These are phyloP conservation scores for Caenorhabditis drosophilae DNA, from an alignment of 2,888 invertebrate species.

Conservation along the genomic window DNA sequence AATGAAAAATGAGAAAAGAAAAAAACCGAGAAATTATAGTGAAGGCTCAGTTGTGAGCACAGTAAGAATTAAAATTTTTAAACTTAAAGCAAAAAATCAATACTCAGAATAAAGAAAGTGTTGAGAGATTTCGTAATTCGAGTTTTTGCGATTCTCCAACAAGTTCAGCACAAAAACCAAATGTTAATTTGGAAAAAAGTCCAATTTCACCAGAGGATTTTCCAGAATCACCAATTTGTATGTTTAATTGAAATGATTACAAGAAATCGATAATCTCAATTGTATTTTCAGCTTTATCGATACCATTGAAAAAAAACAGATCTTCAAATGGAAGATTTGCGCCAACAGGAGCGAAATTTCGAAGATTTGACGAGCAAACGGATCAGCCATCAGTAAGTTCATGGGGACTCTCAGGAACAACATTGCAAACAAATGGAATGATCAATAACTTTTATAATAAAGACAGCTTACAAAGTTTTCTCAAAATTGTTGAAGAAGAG, in stretches of 20 bases:
- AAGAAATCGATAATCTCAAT: not conserved
- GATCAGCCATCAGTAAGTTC: constrained; percentile 10
- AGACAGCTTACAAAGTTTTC: not conserved
- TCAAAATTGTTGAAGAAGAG: not conserved
- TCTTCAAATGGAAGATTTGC: constrained; percentile 14
- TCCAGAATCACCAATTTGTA: constrained; percentile 7
- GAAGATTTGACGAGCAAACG: constrained; percentile 18
- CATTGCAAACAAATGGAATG: not conserved
- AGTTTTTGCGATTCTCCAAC: not conserved
- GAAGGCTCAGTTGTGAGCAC: too few relatives aligned
- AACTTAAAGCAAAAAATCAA: too few relatives aligned
- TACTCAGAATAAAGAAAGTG: too few relatives aligned
- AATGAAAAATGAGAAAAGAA: too few relatives aligned
- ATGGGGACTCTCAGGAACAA: constrained; percentile 5
- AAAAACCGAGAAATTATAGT: too few relatives aligned
- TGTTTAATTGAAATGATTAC: not conserved
- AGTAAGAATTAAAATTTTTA: too few relatives aligned
- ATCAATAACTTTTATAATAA: not conserved
- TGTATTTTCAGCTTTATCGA: constrained; percentile 5
- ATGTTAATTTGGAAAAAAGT: not conserved
- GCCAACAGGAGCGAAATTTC: constrained; percentile 18
- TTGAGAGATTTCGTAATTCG: too few relatives aligned
- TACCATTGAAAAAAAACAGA: constrained; percentile 1
- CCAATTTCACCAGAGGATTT: constrained; percentile 13
- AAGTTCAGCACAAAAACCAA: not conserved